Evolutionary conservation across 2,888 invertebrate species (phyloP).

Genomic region (Oscheius sp.): DNA sequence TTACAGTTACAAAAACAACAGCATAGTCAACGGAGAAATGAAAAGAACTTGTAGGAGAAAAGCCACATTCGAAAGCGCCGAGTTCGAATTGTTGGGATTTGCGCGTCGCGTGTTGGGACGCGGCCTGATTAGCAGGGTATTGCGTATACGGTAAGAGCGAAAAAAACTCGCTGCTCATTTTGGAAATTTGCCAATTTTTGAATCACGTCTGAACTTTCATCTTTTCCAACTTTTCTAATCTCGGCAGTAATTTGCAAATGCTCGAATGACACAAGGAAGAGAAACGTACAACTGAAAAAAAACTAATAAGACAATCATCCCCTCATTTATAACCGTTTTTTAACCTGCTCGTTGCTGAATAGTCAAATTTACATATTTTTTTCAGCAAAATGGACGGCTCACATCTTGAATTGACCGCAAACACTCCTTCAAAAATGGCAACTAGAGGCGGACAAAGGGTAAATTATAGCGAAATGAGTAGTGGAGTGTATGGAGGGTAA

Average conservation of each 20-base stretch:
- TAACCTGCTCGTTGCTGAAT: no score
- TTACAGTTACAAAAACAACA: background rate
- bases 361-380: no score
- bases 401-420: background rate
- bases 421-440: conserved; percentile 49
- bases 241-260: no score
- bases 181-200: background rate
- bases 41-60: background rate
- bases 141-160: background rate
- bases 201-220: no score
- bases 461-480: conserved; percentile 52
- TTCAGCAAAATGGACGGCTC: conserved; percentile 2
- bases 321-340: no score
- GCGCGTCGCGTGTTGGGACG: background rate
- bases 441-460: conserved; percentile 49
- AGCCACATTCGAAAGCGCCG: background rate
- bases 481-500: conserved; percentile 5
- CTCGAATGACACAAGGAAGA: no score
- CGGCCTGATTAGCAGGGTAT: background rate
- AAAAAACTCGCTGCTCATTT: background rate
- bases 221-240: no score
- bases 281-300: no score
- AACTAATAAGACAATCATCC: no score
- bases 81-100: background rate
- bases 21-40: background rate